Base-by-base conservation (phyloP, 2,888 invertebrate genomes). In the Cheilosia impressa region DNA sequence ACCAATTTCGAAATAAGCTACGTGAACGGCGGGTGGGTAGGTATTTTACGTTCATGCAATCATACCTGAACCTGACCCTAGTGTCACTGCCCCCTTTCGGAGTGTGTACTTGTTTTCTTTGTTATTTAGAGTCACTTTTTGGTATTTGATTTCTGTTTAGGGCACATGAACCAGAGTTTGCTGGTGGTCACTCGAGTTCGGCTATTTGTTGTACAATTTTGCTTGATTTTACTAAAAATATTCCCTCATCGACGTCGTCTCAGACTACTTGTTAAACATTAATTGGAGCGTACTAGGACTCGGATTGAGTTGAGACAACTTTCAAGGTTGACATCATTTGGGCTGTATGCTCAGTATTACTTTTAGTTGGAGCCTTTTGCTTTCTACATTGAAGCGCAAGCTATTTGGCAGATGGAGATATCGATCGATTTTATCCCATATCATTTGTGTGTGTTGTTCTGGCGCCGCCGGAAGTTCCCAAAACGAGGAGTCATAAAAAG, bases 131-230 rank as follows among this genome's bases (percentile, higher is more conserved):
- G 17, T n/a, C 9, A 17, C 17, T 47, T 10, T 13, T 24, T 10
- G 5, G 9, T 24, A 24, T 15, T 52, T 24, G 13, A 13, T 22
- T 52, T 22, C 22, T 22, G 13, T 19, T 52, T 24, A 22, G 52
- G 52, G 52, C 9, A 24, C 24, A 52, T 15, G 24, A 13, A 24
- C 22, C 1, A 1, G 0, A 13, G 22, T 24, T 24, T 4, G 52
- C 15, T 52, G 52, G 22, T 52, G 52, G 52, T 52, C 52, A 52
- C 13, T 15, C 52, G 13, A 22, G 24, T 52, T 52, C 22, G 22
- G 2, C 2, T 17, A 15, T 24, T 15, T 24, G 4, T 52, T 52
- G 10, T 47, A 15, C 43, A 15, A 6, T n/a, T 47, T 1, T 45
- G 0, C 17, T 1, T 17, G 27, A 6, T 27, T 27, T 27, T 27